phyloP scores from a whole-genome alignment of 2,888 invertebrate genomes.

The Dusona sp. region DNA sequence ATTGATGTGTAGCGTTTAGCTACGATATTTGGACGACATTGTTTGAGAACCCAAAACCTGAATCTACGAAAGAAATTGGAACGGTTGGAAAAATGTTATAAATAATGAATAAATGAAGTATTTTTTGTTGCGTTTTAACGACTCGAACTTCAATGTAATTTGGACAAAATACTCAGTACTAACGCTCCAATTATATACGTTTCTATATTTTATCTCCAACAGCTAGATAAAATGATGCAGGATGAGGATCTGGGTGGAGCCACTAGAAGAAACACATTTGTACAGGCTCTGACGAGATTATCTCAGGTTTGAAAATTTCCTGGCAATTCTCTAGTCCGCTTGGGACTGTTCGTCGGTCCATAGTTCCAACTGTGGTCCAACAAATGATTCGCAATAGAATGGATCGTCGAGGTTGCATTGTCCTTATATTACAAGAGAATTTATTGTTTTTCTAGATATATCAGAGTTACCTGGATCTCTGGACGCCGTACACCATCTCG shows the following conservation, averaged over 20 bases:
- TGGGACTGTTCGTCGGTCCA: neutral
- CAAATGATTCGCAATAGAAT: neutral
- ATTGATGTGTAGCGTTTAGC: too few relatives aligned
- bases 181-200: neutral
- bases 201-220: neutral
- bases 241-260: constrained; percentile 89
- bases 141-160: neutral
- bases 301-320: constrained; percentile 86
- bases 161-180: neutral
- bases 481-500: constrained; percentile 92
- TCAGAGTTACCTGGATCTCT: constrained; percentile 93
- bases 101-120: neutral
- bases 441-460: constrained; percentile 87
- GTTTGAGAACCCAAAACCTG: too few relatives aligned
- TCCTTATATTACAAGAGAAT: neutral
- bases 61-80: neutral
- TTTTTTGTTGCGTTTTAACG: neutral
- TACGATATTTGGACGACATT: too few relatives aligned
- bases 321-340: too few relatives aligned
- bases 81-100: neutral
- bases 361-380: neutral
- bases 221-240: constrained; percentile 87
- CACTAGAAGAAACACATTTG: constrained; percentile 88
- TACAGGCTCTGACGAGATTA: constrained; percentile 89
- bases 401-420: neutral